Evolutionary conservation across 2,113 vertebrate genomes (phyloP).

Genomic region (Pica pica): DNA sequence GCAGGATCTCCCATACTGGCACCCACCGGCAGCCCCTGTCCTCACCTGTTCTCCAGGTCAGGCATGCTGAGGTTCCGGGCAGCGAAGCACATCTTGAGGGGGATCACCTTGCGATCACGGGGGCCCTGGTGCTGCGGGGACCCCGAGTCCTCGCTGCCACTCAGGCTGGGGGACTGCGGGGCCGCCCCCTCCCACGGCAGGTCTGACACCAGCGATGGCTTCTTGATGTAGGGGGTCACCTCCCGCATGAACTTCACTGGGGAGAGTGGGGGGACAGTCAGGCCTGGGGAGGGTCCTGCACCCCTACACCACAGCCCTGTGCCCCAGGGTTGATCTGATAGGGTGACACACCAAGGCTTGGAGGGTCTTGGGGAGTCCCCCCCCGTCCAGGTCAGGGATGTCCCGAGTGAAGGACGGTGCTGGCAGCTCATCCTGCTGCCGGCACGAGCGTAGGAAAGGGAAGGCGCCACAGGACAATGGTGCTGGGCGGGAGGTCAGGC

Average conservation of each 20-base stretch:
- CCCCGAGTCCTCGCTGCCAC: constrained; percentile 86
- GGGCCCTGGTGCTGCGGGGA: constrained; percentile 81
- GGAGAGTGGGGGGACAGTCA: not conserved
- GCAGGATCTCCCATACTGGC: not conserved
- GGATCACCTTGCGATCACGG: constrained; percentile 89
- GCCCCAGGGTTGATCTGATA: rapidly evolving
- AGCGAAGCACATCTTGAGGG: constrained; percentile 94
- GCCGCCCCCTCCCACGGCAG: constrained; percentile 86
- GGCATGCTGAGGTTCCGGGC: constrained; percentile 95
- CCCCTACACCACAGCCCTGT: not conserved
- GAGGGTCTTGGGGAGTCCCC: not conserved
- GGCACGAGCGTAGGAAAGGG: constrained; percentile 55
- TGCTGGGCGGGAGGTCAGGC: constrained; percentile 63
- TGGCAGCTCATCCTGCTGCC: constrained; percentile 36
- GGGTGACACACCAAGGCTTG: no score
- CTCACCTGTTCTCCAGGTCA: constrained; percentile 93
- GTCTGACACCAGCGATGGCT: constrained; percentile 87
- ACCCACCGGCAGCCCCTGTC: not conserved
- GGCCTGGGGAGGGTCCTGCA: not conserved
- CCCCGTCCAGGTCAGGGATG: not conserved
- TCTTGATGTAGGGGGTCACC: constrained; percentile 94
- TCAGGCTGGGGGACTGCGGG: constrained; percentile 84
- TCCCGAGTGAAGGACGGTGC: not conserved
- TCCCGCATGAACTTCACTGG: constrained; percentile 94
- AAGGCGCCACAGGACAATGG: constrained; percentile 66